A percentile compares a stretch with the other conserved stretches of the same genome.
phyloP scores from a whole-genome alignment of 2,797 vertebrate genomes.

The Hydrophis major region DNA sequence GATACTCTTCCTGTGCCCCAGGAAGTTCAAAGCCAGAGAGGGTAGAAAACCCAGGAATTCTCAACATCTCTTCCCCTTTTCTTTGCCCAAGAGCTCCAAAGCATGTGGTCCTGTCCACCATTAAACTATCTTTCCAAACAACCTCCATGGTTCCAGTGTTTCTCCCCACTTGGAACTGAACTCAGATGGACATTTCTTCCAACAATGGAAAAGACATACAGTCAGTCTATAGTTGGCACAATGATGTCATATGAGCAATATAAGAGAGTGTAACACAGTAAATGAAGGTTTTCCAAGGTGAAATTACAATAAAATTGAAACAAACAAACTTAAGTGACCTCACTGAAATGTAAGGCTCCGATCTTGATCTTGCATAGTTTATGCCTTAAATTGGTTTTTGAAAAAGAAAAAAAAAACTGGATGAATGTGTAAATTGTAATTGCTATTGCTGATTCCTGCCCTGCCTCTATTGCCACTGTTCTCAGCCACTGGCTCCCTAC shows the following conservation, averaged over 20 bases:
- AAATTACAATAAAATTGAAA: background rate
- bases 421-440: background rate
- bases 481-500: background rate
- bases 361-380: background rate
- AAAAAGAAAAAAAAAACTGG: background rate
- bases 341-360: background rate
- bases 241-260: background rate
- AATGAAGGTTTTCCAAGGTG: background rate
- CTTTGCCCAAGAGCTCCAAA: no score
- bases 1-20: no score
- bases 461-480: background rate
- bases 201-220: background rate
- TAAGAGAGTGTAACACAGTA: background rate
- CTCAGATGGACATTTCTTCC: no score
- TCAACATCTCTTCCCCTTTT: no score
- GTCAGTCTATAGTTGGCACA: background rate
- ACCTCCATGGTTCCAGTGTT: no score
- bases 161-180: no score
- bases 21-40: no score
- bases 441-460: background rate
- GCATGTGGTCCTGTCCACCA: no score
- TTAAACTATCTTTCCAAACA: no score
- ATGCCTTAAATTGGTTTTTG: background rate
- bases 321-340: background rate
- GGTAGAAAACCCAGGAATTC: no score